Conservation (phyloP, 1,140 invertebrate genomes). For the Aphidius gifuensis region DNA sequence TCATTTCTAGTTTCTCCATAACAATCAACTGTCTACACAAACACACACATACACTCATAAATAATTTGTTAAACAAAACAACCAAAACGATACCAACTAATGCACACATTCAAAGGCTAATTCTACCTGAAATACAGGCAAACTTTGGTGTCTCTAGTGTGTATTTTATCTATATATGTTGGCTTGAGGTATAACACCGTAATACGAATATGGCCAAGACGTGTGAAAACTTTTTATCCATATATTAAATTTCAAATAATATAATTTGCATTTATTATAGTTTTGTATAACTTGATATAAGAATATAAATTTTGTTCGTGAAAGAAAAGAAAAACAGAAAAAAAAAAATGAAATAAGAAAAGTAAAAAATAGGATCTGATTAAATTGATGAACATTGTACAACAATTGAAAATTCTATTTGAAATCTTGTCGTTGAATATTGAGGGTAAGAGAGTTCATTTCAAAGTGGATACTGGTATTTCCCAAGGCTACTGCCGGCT, state of each 20-base stretch:
- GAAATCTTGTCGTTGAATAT: background rate
- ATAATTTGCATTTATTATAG: too few relatives aligned
- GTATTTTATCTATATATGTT: too few relatives aligned
- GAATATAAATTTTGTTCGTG: too few relatives aligned
- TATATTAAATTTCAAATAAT: too few relatives aligned
- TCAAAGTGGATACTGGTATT: constrained; percentile 2
- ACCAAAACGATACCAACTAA: constrained; percentile 26
- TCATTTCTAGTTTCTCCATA: constrained; percentile 11
- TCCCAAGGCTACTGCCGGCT: constrained; percentile 14
- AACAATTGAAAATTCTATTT: constrained; percentile 1
- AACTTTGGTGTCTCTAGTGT: constrained; percentile 21
- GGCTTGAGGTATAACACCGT: too few relatives aligned
- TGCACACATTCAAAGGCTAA: constrained; percentile 29
- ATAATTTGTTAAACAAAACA: too few relatives aligned
- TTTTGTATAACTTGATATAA: too few relatives aligned
- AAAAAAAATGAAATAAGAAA: too few relatives aligned
- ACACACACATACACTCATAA: background rate
- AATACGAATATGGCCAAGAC: too few relatives aligned
- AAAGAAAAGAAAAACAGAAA: too few relatives aligned
- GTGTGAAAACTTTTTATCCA: too few relatives aligned
- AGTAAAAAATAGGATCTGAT: background rate
- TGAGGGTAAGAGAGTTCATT: constrained; percentile 1
- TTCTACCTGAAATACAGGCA: constrained; percentile 23
- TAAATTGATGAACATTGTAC: background rate
- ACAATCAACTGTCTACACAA: background rate